These are phyloP conservation scores for Piprites chloris DNA, from an alignment of 2,113 vertebrate genomes.

Conservation along the genomic window DNA sequence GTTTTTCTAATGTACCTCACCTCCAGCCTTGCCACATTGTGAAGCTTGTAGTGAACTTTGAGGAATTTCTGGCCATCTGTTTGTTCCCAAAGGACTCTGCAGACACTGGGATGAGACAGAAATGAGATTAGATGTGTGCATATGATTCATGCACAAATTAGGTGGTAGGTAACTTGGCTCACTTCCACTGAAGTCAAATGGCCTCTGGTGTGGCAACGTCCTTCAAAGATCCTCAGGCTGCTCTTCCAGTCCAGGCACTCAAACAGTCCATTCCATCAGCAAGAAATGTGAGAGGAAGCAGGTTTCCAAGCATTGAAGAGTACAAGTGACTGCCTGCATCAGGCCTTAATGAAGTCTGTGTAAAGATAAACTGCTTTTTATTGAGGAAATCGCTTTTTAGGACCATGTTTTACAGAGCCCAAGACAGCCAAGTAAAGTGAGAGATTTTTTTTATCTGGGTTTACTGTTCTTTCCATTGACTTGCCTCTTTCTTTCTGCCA, in stretches of 20 bases:
- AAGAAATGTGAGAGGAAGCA: background rate
- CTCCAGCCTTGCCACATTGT: background rate
- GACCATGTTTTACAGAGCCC: background rate
- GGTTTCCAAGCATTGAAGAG: background rate
- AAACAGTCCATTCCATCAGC: background rate
- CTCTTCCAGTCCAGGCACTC: background rate
- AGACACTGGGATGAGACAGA: background rate
- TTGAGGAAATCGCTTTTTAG: background rate
- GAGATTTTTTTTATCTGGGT: background rate
- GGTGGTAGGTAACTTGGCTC: background rate
- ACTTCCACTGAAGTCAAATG: background rate
- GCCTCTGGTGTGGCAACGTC: background rate
- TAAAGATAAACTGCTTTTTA: background rate
- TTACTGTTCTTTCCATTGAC: background rate
- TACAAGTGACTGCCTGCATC: background rate
- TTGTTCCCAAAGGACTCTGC: background rate
- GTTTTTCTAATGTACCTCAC: background rate
- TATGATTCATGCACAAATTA: background rate
- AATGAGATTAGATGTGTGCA: conserved; percentile 11
- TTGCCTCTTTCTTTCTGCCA: background rate
- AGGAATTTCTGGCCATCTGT: conserved; percentile 34
- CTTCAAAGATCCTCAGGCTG: background rate
- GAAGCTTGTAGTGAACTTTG: background rate
- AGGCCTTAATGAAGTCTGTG: background rate
- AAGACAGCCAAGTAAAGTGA: background rate